phyloP scores from a whole-genome alignment of 2,797 vertebrate species.

The Gymnoscopelus braueri region DNA sequence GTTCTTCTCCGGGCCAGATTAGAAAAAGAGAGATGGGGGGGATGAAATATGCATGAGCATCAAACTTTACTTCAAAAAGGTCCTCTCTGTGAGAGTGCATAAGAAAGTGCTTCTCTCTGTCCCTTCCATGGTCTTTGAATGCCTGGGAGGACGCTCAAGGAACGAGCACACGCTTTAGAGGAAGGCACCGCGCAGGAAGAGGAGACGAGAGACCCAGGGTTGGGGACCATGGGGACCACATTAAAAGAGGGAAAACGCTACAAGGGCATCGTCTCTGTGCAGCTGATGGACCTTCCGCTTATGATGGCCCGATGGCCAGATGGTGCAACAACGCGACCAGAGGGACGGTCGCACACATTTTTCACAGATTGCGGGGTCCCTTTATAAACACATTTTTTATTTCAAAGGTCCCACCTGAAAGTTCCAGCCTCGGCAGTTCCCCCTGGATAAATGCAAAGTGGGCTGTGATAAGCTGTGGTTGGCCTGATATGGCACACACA shows the following conservation, averaged over 20 bases:
- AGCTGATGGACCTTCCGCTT: slow-evolving; percentile 42
- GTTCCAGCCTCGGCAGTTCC: slow-evolving; percentile 48
- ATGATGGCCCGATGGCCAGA: slow-evolving; percentile 27
- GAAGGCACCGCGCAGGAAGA: not conserved
- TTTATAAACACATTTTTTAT: slow-evolving; percentile 5
- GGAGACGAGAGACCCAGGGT: not conserved
- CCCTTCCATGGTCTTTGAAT: not conserved
- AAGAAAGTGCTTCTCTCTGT: slow-evolving; percentile 6
- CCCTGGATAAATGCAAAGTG: slow-evolving; percentile 33
- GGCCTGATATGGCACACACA: slow-evolving; percentile 23
- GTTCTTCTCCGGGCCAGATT: slow-evolving; percentile 39
- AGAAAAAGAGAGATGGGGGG: slow-evolving; percentile 22
- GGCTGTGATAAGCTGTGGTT: slow-evolving; percentile 27
- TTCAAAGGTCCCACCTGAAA: slow-evolving; percentile 17
- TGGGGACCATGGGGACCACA: slow-evolving; percentile 1
- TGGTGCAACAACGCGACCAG: slow-evolving; percentile 12
- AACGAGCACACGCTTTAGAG: not conserved
- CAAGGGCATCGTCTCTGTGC: slow-evolving; percentile 33
- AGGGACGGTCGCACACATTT: slow-evolving; percentile 35
- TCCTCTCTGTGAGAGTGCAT: slow-evolving; percentile 25
- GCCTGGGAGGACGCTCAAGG: slow-evolving; percentile 9
- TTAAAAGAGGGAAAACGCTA: slow-evolving; percentile 43
- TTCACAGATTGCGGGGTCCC: slow-evolving; percentile 26
- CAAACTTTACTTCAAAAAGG: slow-evolving; percentile 45
- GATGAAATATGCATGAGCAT: slow-evolving; percentile 55